Conservation (phyloP, 2,888 invertebrate species). For the Andrena bicolor region DNA sequence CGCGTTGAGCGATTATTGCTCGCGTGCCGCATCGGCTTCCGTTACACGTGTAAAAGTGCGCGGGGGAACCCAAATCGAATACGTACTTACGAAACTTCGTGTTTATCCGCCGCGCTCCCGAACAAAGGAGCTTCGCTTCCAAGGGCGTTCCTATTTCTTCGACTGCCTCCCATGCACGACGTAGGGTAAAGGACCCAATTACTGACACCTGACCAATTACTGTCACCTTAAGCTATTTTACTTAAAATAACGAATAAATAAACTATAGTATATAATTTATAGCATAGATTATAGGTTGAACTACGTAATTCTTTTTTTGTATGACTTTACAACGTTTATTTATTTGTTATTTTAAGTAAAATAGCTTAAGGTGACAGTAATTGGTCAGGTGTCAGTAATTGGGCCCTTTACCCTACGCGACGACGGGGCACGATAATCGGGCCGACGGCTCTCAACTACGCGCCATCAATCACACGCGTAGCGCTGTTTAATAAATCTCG, state of each 20-base stretch:
- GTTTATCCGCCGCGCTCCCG: background rate
- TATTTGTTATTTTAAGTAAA: no score
- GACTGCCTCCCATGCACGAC: background rate
- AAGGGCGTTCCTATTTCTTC: background rate
- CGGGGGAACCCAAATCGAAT: background rate
- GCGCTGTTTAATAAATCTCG: slow-evolving; percentile 51
- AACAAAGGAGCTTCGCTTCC: background rate
- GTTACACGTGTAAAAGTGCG: background rate
- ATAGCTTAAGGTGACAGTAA: no score
- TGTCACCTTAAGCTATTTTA: no score
- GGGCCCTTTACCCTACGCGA: no score
- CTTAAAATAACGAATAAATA: no score
- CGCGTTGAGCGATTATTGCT: background rate
- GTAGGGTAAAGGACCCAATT: no score
- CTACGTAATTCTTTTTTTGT: no score
- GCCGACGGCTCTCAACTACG: slow-evolving; percentile 16
- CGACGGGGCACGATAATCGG: background rate
- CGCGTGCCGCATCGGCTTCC: background rate
- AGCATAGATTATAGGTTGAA: no score
- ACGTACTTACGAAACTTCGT: background rate
- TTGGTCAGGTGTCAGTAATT: no score
- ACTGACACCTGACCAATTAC: no score
- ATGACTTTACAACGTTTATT: no score
- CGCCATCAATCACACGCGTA: slow-evolving; percentile 38
- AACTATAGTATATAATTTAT: no score